phyloP scores from a whole-genome alignment of 2,797 vertebrate species.

The Sciaenops ocellatus region DNA sequence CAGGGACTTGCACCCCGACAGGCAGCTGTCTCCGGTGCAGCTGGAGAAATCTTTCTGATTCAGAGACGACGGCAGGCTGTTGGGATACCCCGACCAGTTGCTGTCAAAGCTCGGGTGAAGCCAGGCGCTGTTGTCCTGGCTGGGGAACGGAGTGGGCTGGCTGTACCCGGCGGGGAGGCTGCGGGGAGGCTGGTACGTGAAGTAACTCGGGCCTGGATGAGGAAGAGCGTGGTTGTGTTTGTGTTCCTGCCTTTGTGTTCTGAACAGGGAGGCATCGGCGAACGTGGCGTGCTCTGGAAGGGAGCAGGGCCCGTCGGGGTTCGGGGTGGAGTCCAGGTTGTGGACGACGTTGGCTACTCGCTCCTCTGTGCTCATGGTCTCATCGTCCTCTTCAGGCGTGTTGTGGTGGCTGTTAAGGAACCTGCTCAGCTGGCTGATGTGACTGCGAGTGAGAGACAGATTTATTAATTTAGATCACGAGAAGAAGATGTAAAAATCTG shows the following conservation, averaged over 20 bases:
- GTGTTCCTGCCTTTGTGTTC: constrained; percentile 13
- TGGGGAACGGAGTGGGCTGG: constrained; percentile 84
- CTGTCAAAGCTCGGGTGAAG: constrained; percentile 72
- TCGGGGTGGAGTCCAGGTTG: not conserved
- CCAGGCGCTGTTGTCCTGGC: constrained; percentile 70
- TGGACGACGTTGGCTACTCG: constrained; percentile 18
- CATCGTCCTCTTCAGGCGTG: constrained; percentile 85
- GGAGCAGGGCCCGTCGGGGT: not conserved
- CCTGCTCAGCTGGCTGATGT: constrained; percentile 51
- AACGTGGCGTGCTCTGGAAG: constrained; percentile 2
- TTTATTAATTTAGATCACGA: not conserved
- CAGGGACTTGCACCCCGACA: constrained; percentile 63
- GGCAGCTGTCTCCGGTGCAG: constrained; percentile 61
- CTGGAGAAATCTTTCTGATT: constrained; percentile 66
- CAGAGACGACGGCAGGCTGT: constrained; percentile 70
- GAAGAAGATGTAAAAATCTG: too few species aligned
- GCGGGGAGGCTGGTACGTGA: constrained; percentile 63
- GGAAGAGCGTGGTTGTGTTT: constrained; percentile 8
- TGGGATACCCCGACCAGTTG: constrained; percentile 74
- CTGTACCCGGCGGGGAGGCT: constrained; percentile 64
- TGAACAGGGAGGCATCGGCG: constrained; percentile 19
- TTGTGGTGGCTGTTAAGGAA: constrained; percentile 62
- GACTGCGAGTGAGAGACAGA: constrained; percentile 29
- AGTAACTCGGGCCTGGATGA: constrained; percentile 52
- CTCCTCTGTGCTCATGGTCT: constrained; percentile 79